Base-by-base conservation (phyloP, 2,888 invertebrate species). In the Cactoblastis cactorum region DNA sequence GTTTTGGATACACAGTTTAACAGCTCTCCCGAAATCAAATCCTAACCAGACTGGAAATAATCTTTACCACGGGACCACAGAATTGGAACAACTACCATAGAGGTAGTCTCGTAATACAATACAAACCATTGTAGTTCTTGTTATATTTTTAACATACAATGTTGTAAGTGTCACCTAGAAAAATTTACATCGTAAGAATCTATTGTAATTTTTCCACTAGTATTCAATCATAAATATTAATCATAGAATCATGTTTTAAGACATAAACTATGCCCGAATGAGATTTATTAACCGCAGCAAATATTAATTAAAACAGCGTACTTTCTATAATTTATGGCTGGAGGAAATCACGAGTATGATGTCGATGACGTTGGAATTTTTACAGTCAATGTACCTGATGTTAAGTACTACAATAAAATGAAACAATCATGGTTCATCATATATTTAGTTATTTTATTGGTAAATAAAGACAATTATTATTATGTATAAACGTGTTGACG, bases 331-430 rank as follows among this genome's bases (percentile, higher is more conserved):
- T 79, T 80, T 73, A 77, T 74, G 72, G 67, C 64, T 56, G 54
- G 66, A 61, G 58, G 65, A 76, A 74, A 59, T 62, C 65, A 69
- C 63, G 65, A 54, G 54, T 58, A 49, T 55, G 50, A 63, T 65
- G 64, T 54, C 57, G 65, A 67, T 67, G 66, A 71, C 59, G 63
- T 70, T 69, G 67, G 59, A 56, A 60, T 66, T 67, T 63, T 68
- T 65, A 59, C 59, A 55, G 54, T 56, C 58, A 53, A 61, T 59
- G 65, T 66, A 65, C 65, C 62, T 64, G 34, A 56, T 57, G 53
- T 55, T 65, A 67, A 70, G 58, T 69, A 63, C 67, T 53, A 53
- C 65, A 58, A 77, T 81, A 81, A 80, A 74, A 83, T 86, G 84
- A 81, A 70, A 74, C 63, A 63, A 53, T 63, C 71, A 68, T 76